Evolutionary conservation across 2,888 invertebrate genomes (phyloP).

Genomic region (Exocentrus adspersus): DNA sequence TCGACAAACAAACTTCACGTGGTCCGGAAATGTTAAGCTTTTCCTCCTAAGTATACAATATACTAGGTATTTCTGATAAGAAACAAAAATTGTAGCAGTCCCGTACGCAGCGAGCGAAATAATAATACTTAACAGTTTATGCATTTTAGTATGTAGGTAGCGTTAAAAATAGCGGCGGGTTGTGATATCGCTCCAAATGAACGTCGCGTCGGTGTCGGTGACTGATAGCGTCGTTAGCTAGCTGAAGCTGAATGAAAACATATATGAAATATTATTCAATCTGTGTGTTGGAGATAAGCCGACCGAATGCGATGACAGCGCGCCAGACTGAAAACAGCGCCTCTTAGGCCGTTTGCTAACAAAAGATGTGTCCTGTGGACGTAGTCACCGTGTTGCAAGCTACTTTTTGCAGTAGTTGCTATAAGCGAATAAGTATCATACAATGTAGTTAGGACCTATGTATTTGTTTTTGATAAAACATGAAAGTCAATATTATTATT

Average conservation of each 20-base stretch:
- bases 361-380: slow-evolving; percentile 7
- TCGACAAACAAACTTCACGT: too few species aligned
- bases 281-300: slow-evolving; percentile 73
- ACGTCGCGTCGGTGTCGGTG: slow-evolving; percentile 57
- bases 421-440: too few species aligned
- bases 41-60: too few species aligned
- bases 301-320: slow-evolving; percentile 40
- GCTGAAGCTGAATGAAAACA: slow-evolving; percentile 64
- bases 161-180: slow-evolving; percentile 35
- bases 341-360: slow-evolving; percentile 8
- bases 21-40: too few species aligned
- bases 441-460: too few species aligned
- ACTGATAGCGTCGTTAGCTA: slow-evolving; percentile 59
- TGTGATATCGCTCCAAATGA: slow-evolving; percentile 37
- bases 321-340: slow-evolving; percentile 15
- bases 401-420: too few species aligned
- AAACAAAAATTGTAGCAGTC: slow-evolving; percentile 20
- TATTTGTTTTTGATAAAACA: slow-evolving; percentile 1
- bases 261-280: slow-evolving; percentile 79
- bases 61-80: too few species aligned
- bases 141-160: slow-evolving; percentile 33
- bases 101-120: slow-evolving; percentile 17
- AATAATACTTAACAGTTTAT: too few species aligned
- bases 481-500: slow-evolving; percentile 3
- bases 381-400: too few species aligned